A percentile compares a stretch with the other conserved stretches of the same genome.
phyloP scores from a whole-genome alignment of 2,113 vertebrate genomes.

The Eclectus roratus region DNA sequence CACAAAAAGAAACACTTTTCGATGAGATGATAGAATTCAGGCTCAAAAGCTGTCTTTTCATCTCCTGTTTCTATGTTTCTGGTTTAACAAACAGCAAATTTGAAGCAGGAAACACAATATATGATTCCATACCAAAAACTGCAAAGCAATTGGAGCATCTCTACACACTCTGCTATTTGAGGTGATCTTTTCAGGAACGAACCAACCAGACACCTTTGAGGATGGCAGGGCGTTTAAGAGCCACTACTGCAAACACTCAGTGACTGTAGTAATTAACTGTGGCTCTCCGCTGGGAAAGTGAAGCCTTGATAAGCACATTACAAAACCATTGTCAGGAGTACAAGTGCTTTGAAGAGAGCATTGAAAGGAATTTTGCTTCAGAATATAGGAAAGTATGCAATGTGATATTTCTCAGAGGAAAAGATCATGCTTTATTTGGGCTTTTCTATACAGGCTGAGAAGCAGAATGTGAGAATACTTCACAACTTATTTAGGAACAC shows the following conservation, averaged over 20 bases:
- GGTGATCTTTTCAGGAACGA: slow-evolving; percentile 15
- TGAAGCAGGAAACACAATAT: background rate
- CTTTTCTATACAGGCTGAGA: background rate
- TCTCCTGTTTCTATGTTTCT: background rate
- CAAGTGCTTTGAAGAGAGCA: slow-evolving; percentile 49
- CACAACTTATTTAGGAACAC: background rate
- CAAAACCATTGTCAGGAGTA: slow-evolving; percentile 17
- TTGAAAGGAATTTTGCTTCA: slow-evolving; percentile 28
- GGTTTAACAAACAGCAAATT: background rate
- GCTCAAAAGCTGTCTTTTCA: background rate
- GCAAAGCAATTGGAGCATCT: background rate
- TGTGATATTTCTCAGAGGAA: slow-evolving; percentile 25
- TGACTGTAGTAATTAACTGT: slow-evolving; percentile 55
- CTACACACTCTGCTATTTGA: background rate
- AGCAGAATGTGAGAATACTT: slow-evolving; percentile 22
- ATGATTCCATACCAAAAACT: background rate
- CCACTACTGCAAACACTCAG: background rate
- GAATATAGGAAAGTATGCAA: slow-evolving; percentile 34
- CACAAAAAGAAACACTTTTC: slow-evolving; percentile 4
- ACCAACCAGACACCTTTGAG: background rate
- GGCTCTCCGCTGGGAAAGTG: background rate
- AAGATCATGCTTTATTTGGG: slow-evolving; percentile 27
- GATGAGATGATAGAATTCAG: slow-evolving; percentile 7
- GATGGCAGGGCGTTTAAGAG: background rate
- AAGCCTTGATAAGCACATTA: slow-evolving; percentile 55